A percentile compares a stretch with the other conserved stretches of the same genome.
phyloP scores from a whole-genome alignment of 2,113 vertebrate species.

The Gobio gobio region DNA sequence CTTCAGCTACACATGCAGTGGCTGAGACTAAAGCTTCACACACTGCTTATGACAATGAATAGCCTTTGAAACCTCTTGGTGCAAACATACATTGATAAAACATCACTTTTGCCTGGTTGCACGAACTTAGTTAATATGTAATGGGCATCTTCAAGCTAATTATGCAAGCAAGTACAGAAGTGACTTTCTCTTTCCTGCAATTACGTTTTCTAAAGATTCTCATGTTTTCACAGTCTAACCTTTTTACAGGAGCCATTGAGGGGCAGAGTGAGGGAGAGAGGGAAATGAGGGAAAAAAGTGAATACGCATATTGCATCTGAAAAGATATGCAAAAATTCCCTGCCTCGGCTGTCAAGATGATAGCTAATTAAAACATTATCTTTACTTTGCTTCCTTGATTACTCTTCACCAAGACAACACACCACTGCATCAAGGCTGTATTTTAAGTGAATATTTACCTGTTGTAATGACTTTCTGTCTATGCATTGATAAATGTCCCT shows the following conservation, averaged over 20 bases:
- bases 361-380: conserved; percentile 77
- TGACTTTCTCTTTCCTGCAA: conserved; percentile 9
- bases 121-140: conserved; percentile 1
- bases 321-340: conserved; percentile 55
- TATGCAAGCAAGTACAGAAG: conserved; percentile 13
- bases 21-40: conserved; percentile 4
- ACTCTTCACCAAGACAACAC: conserved; percentile 67
- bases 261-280: conserved; percentile 10
- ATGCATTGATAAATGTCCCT: conserved; percentile 63
- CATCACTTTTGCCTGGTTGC: conserved; percentile 31
- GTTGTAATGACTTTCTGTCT: conserved; percentile 75
- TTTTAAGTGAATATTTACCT: conserved; percentile 79
- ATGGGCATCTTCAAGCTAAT: conserved; percentile 35
- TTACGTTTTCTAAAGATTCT: conserved; percentile 43
- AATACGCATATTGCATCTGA: conserved; percentile 39
- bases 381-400: conserved; percentile 68
- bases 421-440: conserved; percentile 69
- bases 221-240: conserved; percentile 33
- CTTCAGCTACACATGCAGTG: conserved; percentile 16
- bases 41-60: conserved; percentile 40
- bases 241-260: conserved; percentile 45
- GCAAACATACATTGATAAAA: conserved; percentile 16
- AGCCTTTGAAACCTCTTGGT: conserved; percentile 23
- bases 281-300: not conserved
- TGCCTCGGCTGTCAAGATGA: conserved; percentile 71